Base-by-base conservation (phyloP, 1,140 invertebrate species). In the Oryctes rhinoceros region DNA sequence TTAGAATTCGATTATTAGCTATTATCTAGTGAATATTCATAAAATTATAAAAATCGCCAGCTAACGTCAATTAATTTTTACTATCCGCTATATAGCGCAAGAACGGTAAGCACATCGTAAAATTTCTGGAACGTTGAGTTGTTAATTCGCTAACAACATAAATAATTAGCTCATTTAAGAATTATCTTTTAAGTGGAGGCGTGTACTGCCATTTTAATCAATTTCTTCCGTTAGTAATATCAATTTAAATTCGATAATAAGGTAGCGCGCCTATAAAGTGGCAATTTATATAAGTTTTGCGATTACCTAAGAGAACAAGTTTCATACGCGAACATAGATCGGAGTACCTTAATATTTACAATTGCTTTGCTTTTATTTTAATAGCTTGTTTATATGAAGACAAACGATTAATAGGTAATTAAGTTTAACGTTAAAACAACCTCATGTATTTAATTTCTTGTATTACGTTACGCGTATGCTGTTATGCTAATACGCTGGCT, bases 401-500 rank as follows among this genome's bases (percentile, higher is more conserved):
- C 53, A 59, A 44, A 44, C 39, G 1, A 71, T 71, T 35, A 24
- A 71, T 35, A 62, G 5, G 7, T 62, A 37, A 71, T n/a, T 15
- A 35, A 71, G 20, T 71, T 71, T 9, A 37, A 35, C 15, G 35
- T 10, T 11, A 71, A 18, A 62, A 20, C 13, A 18, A 11, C 24
- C 24, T 67, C 7, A 10, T 67, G 2, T 71, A 71, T 71, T 71
- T 71, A 71, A 71, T 71, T 30, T 11, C 35, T 35, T 11, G 39
- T 5, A 44, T 44, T 44, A 10, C 39, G 39, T 44, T 30, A 30
- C 2, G 24, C 18, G 24, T 3, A 71, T 71, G 4, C 20, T 24
- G 65, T 71, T 71, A 71, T 71, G 65, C 65, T 71, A 71, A 71
- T n/a, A 59, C 53, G 65, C 13, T 9, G 13, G 18, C 37, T 71